Percentiles rank a stretch among this genome's conserved stretches.
phyloP scores from a whole-genome alignment of 2,888 invertebrate genomes.

The Pollenia labialis region DNA sequence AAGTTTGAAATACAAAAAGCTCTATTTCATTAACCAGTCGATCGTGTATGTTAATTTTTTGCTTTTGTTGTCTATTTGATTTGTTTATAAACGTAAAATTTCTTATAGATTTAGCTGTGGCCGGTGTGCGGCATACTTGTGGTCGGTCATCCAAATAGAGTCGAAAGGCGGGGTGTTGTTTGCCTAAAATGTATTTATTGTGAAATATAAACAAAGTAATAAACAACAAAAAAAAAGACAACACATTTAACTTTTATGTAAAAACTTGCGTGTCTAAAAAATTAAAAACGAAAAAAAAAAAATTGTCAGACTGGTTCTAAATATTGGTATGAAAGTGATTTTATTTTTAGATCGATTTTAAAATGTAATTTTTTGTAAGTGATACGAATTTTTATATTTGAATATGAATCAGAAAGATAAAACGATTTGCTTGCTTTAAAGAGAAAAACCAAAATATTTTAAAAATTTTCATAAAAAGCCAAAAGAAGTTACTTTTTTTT shows the following conservation, averaged over 20 bases:
- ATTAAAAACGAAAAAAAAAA: neutral
- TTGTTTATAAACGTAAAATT: slow-evolving; percentile 36
- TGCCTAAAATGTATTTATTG: slow-evolving; percentile 46
- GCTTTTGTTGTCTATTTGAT: slow-evolving; percentile 42
- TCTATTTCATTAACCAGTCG: slow-evolving; percentile 48
- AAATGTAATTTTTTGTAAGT: neutral
- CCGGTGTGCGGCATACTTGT: neutral
- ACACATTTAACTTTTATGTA: neutral
- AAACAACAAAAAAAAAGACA: neutral
- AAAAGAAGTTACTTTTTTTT: neutral
- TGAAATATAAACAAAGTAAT: slow-evolving; percentile 49
- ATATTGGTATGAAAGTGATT: slow-evolving; percentile 31
- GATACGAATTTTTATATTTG: neutral
- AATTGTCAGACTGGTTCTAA: slow-evolving; percentile 31
- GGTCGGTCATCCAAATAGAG: neutral
- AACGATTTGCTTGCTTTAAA: neutral
- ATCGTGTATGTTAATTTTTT: slow-evolving; percentile 56
- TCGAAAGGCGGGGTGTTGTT: neutral
- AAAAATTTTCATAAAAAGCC: too few species aligned
- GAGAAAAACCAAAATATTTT: too few species aligned
- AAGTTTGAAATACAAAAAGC: slow-evolving; percentile 13
- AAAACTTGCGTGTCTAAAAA: slow-evolving; percentile 55
- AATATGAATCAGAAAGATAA: neutral
- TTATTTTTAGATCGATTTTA: slow-evolving; percentile 15
- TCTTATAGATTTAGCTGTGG: slow-evolving; percentile 22